These are phyloP conservation scores for Vanacampus margaritifer DNA, from an alignment of 2,113 vertebrate genomes.

Conservation along the genomic window DNA sequence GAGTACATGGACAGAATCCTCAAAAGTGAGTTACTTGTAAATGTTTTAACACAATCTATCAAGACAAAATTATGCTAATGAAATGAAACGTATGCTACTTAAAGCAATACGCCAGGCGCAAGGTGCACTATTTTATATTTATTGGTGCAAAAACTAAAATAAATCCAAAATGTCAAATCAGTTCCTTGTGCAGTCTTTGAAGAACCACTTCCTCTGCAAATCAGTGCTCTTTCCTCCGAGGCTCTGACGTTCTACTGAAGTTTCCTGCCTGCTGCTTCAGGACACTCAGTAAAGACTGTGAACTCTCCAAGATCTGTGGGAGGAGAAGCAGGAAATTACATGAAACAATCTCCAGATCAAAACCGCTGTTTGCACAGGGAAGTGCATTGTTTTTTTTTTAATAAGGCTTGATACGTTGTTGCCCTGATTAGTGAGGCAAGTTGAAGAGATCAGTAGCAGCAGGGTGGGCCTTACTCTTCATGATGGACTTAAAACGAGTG, in stretches of 20 bases:
- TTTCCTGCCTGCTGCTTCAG: constrained; percentile 82
- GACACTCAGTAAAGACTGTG: constrained; percentile 84
- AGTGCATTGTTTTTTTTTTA: background rate
- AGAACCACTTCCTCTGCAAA: background rate
- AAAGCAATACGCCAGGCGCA: too few species aligned
- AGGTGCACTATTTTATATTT: background rate
- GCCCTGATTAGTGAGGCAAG: background rate
- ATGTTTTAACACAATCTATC: too few species aligned
- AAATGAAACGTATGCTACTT: too few species aligned
- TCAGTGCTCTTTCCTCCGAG: constrained; percentile 67
- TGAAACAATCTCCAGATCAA: background rate
- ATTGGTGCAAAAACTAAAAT: background rate
- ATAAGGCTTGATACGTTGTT: background rate
- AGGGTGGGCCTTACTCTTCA: too few species aligned
- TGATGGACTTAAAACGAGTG: too few species aligned
- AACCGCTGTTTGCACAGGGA: background rate
- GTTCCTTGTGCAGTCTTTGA: background rate
- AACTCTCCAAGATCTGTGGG: constrained; percentile 87
- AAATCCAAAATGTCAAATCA: background rate
- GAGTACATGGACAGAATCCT: too few species aligned
- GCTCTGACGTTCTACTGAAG: constrained; percentile 73
- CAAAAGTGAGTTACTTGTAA: too few species aligned
- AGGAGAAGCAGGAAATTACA: background rate
- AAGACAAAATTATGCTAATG: too few species aligned
- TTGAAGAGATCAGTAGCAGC: background rate